Conservation (phyloP, 2,113 vertebrate species). For the Malurus cyaneus region DNA sequence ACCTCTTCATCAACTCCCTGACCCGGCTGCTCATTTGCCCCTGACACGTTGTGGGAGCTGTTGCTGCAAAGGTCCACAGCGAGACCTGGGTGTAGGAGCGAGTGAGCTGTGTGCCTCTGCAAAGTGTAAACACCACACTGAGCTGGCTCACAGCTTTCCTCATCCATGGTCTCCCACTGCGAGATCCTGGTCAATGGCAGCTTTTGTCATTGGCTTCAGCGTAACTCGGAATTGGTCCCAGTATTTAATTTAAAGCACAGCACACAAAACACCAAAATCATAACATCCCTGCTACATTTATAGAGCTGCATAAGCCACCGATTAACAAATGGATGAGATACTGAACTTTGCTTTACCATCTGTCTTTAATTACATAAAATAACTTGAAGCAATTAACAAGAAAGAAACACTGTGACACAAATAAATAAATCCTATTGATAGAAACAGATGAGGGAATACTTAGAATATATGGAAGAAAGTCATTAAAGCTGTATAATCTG, state of each 20-base stretch:
- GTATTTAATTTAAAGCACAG: constrained; percentile 67
- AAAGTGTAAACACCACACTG: constrained; percentile 22
- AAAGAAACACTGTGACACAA: constrained; percentile 61
- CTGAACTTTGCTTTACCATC: constrained; percentile 68
- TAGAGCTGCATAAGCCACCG: constrained; percentile 56
- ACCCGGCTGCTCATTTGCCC: neutral
- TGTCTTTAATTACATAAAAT: constrained; percentile 70
- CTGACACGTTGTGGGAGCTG: rapidly evolving
- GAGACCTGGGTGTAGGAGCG: neutral
- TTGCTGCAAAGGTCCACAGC: neutral
- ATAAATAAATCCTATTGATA: constrained; percentile 68
- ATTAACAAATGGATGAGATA: constrained; percentile 65
- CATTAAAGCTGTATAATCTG: neutral
- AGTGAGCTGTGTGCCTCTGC: neutral
- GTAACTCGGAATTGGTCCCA: constrained; percentile 45
- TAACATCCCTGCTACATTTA: constrained; percentile 63
- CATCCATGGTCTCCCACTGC: constrained; percentile 39
- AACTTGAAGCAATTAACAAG: constrained; percentile 68
- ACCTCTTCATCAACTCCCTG: neutral
- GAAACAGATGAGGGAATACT: constrained; percentile 55
- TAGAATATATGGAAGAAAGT: constrained; percentile 12
- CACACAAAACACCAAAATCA: constrained; percentile 39
- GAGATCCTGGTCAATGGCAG: constrained; percentile 64
- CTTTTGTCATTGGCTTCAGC: constrained; percentile 57
- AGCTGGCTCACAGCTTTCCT: constrained; percentile 39